Conservation (phyloP, 1,140 invertebrate species). For the Ceratosolen solmsi region DNA sequence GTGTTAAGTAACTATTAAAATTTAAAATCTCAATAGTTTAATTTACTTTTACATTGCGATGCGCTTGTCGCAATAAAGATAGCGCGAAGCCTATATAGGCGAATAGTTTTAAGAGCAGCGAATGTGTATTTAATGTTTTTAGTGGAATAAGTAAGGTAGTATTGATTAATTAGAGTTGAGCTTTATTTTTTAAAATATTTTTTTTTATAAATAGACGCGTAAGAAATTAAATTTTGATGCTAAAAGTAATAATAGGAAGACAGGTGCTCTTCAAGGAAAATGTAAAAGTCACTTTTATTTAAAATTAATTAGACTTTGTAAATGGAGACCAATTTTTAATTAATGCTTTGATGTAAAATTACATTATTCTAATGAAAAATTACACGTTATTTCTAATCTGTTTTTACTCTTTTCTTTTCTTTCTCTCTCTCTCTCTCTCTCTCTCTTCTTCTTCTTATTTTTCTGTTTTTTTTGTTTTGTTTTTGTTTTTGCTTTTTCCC, state of each 20-base stretch:
- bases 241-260: neutral
- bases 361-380: constrained; percentile 5
- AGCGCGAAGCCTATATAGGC: too few species aligned
- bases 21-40: too few species aligned
- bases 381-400: neutral
- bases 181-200: too few species aligned
- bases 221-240: neutral
- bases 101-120: neutral
- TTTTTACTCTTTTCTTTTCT: neutral
- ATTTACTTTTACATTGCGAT: too few species aligned
- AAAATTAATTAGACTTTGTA: neutral
- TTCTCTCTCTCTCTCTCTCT: too few species aligned
- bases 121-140: neutral
- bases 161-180: neutral
- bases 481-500: too few species aligned
- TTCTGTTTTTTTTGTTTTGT: too few species aligned
- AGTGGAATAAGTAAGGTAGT: neutral
- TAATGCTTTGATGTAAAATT: neutral
- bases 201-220: neutral
- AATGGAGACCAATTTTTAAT: neutral
- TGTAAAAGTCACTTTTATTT: neutral
- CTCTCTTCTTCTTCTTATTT: too few species aligned
- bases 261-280: neutral
- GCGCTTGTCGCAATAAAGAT: too few species aligned
- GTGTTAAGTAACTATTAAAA: too few species aligned